Conservation (phyloP, 1,140 invertebrate genomes). For the Octopus bimaculoides region DNA sequence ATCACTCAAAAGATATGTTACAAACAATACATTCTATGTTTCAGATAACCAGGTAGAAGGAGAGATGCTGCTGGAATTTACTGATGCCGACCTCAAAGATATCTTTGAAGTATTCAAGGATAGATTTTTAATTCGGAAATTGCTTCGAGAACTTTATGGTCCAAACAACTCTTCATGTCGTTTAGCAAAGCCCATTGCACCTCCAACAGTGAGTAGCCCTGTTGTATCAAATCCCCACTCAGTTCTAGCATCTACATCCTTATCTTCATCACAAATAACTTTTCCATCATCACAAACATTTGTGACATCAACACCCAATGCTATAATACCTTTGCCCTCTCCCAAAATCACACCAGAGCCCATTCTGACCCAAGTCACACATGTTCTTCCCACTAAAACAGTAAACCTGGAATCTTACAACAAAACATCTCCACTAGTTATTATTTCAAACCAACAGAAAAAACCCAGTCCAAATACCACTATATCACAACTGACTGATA, state of each 20-base stretch:
- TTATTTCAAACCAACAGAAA: background rate
- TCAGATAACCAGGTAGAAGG: constrained; percentile 34
- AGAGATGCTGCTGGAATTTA: constrained; percentile 33
- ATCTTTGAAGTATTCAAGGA: constrained; percentile 35
- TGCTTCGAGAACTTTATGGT: constrained; percentile 26
- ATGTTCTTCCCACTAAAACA: background rate
- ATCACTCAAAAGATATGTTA: no score
- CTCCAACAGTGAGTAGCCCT: background rate
- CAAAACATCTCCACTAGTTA: background rate
- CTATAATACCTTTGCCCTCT: background rate
- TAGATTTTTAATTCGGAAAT: constrained; percentile 30
- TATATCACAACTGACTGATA: background rate
- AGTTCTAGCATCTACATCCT: background rate
- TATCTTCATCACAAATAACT: background rate
- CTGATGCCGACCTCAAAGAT: constrained; percentile 35
- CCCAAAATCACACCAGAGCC: background rate
- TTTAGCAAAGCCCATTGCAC: background rate
- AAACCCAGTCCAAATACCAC: background rate
- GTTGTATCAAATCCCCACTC: background rate
- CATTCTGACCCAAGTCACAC: background rate
- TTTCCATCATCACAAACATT: background rate
- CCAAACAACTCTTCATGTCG: background rate
- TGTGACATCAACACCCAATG: background rate
- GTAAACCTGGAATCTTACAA: background rate
- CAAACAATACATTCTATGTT: background rate